Evolutionary conservation across 2,113 vertebrate species (phyloP).

Genomic region (Dunckerocampus dactyliophorus): DNA sequence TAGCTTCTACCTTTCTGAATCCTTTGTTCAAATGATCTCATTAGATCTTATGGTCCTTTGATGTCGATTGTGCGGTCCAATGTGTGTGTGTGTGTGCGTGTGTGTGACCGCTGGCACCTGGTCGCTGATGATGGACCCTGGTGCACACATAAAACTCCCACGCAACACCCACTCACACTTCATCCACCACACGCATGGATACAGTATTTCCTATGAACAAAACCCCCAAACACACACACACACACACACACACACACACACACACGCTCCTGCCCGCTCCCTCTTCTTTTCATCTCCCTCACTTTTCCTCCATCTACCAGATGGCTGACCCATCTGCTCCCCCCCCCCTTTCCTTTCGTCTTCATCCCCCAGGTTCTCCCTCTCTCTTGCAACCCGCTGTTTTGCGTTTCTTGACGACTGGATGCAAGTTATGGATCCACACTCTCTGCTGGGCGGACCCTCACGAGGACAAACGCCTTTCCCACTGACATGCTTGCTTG

Average conservation of each 20-base stretch:
- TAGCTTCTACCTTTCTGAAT: too few species aligned
- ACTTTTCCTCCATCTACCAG: constrained; percentile 72
- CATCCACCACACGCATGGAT: constrained; percentile 27
- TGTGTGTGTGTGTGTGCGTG: constrained; percentile 10
- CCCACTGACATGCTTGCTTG: constrained; percentile 30
- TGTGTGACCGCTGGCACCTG: constrained; percentile 44
- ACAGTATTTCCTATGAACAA: constrained; percentile 16
- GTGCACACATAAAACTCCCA: constrained; percentile 29
- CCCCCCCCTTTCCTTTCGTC: constrained; percentile 50
- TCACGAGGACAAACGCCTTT: constrained; percentile 19
- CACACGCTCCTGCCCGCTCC: constrained; percentile 36
- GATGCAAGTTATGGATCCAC: constrained; percentile 59
- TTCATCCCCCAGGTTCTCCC: constrained; percentile 41
- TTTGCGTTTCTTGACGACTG: constrained; percentile 54
- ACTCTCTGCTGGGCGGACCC: constrained; percentile 42
- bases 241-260: constrained; percentile 6
- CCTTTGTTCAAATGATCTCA: background rate
- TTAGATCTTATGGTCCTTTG: background rate
- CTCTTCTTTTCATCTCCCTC: constrained; percentile 67
- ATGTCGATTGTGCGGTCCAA: background rate
- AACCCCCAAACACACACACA: background rate
- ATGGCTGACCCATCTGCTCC: constrained; percentile 81
- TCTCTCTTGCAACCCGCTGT: constrained; percentile 28
- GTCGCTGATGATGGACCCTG: constrained; percentile 37
- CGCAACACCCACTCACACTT: constrained; percentile 19